Evolutionary conservation across 2,113 vertebrate genomes (phyloP).

Genomic region (Podilymbus podiceps): DNA sequence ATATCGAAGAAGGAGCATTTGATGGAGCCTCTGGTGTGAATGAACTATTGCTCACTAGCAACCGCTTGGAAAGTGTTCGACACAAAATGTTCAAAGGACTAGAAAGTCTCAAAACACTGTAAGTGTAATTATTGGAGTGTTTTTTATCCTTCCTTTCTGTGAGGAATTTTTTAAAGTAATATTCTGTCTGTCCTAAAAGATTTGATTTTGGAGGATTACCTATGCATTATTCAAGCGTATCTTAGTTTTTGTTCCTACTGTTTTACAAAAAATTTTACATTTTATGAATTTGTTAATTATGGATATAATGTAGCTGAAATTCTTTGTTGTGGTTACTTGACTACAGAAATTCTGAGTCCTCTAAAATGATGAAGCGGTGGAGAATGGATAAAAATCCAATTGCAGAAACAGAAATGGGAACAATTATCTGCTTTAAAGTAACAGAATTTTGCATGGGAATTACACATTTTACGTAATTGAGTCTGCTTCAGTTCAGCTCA

Average conservation of each 20-base stretch:
- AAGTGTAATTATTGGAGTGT: constrained; percentile 51
- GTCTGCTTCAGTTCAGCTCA: neutral
- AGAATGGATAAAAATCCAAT: neutral
- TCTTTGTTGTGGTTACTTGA: neutral
- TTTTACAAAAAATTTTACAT: neutral
- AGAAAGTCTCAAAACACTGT: constrained; percentile 93
- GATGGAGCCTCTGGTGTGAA: constrained; percentile 94
- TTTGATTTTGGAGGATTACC: neutral
- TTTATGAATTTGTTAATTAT: neutral
- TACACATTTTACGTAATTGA: neutral
- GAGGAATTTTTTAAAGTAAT: neutral
- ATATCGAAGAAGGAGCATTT: constrained; percentile 97
- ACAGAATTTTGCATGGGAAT: neutral
- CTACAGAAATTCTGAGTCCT: neutral
- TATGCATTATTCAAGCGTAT: neutral
- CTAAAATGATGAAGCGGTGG: neutral
- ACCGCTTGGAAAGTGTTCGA: constrained; percentile 89
- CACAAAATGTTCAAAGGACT: constrained; percentile 95
- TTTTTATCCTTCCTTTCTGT: neutral
- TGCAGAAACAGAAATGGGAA: neutral
- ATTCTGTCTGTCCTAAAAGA: neutral
- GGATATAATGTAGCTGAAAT: neutral
- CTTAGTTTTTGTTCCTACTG: neutral
- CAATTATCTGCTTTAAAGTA: constrained; percentile 6
- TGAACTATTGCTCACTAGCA: constrained; percentile 92